Evolutionary conservation across 2,797 vertebrate genomes (phyloP), one percentile per base, ranked within the genome.

Genomic region (Salmo trutta): DNA sequence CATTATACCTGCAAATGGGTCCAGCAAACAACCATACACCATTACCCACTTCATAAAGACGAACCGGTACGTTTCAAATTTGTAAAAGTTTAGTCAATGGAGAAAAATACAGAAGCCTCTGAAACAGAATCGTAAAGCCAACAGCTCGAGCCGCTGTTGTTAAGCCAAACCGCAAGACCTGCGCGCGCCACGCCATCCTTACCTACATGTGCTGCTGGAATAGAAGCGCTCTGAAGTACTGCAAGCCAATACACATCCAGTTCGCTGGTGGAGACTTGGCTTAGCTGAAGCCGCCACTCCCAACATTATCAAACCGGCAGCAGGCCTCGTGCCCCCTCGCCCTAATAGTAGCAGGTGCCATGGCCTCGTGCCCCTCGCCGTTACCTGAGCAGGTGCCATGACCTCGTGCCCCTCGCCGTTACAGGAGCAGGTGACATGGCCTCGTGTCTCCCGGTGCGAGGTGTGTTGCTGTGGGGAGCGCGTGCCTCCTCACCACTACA

Each of bases 161-260:
- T 69, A 82, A 21, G 59, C 77, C 64, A 65, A 82, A 72, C 66
- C 33, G 17, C 29, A 36, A 33, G 74, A 76, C 41, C 74, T 36
- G 41, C 21, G 74, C 33, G 16, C 47, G 62, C 54, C 71, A 71
- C 77, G 54, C 74, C 81, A 62, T 79, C 77, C 81, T 79, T 79
- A 82, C 81, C 81, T 82, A 69, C 17, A 70, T 76, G 77, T 72
- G 31, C 21, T 53, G 17, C 79, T 77, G 59, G 82, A 72, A 79
- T 81, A 24, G 3, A 75, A 69, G 72, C 75, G 73, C 71, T 93
- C 89, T 86, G 36, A 62, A 68, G 75, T 74, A 70, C 67, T 36
- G 47, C 29, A 53, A 59, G 75, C 71, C 86, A 77, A 66, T 29
- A 81, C 70, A 86, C 65, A 88, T 91, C 91, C 90, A 71, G 68